A percentile compares a stretch with the other conserved stretches of the same genome.
phyloP scores from a whole-genome alignment of 2,113 vertebrate species.

The Pantherophis guttatus region DNA sequence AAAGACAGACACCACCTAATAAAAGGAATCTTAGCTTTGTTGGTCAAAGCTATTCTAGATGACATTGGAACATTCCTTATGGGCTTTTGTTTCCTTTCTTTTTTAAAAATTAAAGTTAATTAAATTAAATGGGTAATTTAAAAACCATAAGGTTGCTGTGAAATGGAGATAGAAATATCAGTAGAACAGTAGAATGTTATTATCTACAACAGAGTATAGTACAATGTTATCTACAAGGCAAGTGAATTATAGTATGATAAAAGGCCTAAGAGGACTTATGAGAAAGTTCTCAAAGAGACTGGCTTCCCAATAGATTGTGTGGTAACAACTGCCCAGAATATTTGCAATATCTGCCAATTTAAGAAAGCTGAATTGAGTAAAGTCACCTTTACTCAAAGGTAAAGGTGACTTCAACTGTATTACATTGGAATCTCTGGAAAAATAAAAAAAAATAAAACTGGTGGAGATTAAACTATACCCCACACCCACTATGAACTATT shows the following conservation, averaged over 20 bases:
- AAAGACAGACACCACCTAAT: not conserved
- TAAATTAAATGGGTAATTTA: not conserved
- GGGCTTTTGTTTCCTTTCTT: not conserved
- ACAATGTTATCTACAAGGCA: not conserved
- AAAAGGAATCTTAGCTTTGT: not conserved
- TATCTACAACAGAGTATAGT: not conserved
- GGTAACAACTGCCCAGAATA: constrained; percentile 3
- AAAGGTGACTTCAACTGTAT: too few relatives aligned
- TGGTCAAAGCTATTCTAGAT: not conserved
- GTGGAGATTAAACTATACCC: not conserved
- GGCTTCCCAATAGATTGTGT: not conserved
- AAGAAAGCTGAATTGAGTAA: not conserved
- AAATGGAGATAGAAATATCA: not conserved
- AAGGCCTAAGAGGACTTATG: not conserved
- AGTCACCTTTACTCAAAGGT: too few relatives aligned
- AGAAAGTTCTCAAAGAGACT: not conserved
- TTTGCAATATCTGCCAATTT: not conserved
- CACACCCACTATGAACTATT: not conserved
- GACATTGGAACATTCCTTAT: not conserved
- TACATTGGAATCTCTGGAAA: not conserved
- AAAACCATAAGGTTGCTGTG: not conserved
- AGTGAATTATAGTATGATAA: constrained; percentile 2
- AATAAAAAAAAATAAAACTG: not conserved
- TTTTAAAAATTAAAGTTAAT: constrained; percentile 16
- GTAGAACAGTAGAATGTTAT: not conserved